Conservation (phyloP, 2,797 vertebrate genomes). For the Aplochiton taeniatus region DNA sequence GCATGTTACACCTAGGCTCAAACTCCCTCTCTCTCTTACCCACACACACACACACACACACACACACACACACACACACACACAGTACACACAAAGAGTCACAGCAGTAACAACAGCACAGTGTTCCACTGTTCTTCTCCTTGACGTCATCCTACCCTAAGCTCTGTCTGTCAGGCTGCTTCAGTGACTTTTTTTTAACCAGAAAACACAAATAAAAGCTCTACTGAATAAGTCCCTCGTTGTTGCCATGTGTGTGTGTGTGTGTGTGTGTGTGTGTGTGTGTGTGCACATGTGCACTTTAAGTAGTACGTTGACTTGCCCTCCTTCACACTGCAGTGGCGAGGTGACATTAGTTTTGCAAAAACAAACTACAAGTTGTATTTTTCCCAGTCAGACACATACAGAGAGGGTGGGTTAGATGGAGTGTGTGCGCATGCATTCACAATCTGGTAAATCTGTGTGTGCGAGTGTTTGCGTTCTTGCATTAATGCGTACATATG, state of each 20-base stretch:
- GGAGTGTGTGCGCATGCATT: no score
- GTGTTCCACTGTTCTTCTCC: conserved; percentile 17
- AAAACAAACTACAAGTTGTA: no score
- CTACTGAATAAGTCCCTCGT: conserved; percentile 50
- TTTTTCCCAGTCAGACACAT: no score
- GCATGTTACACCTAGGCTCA: no score
- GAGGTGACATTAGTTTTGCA: no score
- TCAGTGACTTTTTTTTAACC: conserved; percentile 57
- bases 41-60: neutral
- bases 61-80: neutral
- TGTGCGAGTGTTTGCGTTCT: no score
- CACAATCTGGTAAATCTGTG: neutral
- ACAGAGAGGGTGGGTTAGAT: no score
- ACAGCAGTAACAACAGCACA: neutral
- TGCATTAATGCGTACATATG: neutral
- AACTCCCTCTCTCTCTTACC: neutral
- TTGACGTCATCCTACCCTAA: conserved; percentile 26
- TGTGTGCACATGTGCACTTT: neutral
- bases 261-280: conserved; percentile 6
- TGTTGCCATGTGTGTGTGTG: conserved; percentile 37
- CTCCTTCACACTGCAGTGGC: no score
- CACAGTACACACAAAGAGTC: neutral
- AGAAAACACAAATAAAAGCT: conserved; percentile 52
- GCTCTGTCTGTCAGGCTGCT: conserved; percentile 19
- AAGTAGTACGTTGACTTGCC: no score